These are phyloP conservation scores for Vultur gryphus DNA, from an alignment of 2,797 vertebrate genomes.

Conservation along the genomic window DNA sequence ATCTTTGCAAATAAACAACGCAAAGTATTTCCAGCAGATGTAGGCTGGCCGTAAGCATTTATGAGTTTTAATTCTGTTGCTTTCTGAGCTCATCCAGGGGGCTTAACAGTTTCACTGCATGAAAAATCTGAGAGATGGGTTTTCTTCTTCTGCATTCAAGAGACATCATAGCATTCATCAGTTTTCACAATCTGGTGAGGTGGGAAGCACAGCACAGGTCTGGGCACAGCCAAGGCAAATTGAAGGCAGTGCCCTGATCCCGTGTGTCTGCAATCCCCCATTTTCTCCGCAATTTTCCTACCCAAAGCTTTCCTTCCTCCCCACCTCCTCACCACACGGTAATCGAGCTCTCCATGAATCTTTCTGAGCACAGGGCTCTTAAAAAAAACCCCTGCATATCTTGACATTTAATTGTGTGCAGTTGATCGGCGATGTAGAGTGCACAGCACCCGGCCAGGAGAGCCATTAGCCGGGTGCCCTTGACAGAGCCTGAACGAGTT, in stretches of 20 bases:
- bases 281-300: neutral
- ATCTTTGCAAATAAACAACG: neutral
- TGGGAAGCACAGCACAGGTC: neutral
- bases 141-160: neutral
- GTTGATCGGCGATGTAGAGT: neutral
- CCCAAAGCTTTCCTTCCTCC: neutral
- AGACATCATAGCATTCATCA: neutral
- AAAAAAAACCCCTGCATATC: neutral
- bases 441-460: neutral
- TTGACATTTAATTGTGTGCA: constrained; percentile 44
- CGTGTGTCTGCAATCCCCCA: neutral
- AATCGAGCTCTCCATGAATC: neutral
- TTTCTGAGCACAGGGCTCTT: neutral
- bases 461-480: neutral
- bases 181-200: neutral
- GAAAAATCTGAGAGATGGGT: neutral
- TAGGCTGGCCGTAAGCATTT: neutral
- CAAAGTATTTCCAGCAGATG: neutral
- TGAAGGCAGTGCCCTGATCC: neutral
- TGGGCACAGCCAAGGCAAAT: neutral
- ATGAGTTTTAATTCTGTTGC: neutral
- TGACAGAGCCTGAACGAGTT: neutral
- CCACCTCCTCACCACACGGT: neutral
- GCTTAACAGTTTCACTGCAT: neutral
- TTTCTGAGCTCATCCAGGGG: neutral